Evolutionary conservation across 2,113 vertebrate genomes (phyloP).

Genomic region (Neodontobutis hainanensis): DNA sequence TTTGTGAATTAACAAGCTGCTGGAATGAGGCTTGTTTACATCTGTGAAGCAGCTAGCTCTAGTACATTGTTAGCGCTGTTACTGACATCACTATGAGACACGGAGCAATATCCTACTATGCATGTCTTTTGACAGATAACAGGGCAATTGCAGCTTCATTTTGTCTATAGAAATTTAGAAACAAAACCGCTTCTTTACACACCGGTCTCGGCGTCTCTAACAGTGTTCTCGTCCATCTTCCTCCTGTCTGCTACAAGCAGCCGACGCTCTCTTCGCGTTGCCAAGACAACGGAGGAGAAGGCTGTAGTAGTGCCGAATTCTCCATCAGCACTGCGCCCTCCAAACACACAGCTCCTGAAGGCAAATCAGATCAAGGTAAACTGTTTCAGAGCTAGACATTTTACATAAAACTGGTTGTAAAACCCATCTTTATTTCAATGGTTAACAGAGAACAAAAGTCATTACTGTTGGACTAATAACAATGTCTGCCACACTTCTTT

Average conservation of each 20-base stretch:
- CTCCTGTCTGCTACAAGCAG: constrained; percentile 57
- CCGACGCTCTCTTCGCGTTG: constrained; percentile 76
- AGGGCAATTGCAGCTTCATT: not conserved
- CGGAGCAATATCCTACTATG: constrained; percentile 11
- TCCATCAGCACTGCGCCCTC: constrained; percentile 8
- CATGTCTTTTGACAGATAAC: not conserved
- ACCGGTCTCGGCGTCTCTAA: constrained; percentile 78
- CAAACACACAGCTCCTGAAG: not conserved
- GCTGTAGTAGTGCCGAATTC: constrained; percentile 36
- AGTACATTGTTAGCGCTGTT: constrained; percentile 33
- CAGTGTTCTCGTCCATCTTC: constrained; percentile 82
- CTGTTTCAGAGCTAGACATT: no score
- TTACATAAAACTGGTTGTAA: no score
- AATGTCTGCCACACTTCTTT: no score
- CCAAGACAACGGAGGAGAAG: constrained; percentile 74
- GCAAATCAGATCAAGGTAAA: not conserved
- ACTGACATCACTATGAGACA: constrained; percentile 29
- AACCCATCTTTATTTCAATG: no score
- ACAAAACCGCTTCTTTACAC: constrained; percentile 68
- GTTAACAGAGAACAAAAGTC: no score
- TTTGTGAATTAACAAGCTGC: not conserved
- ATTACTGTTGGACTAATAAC: no score
- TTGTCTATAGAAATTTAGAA: not conserved
- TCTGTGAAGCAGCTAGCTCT: constrained; percentile 60
- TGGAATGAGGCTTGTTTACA: constrained; percentile 65